phyloP scores from a whole-genome alignment of 92 coral and sea anemone genomes.

The Chrysogorgia sp. region DNA sequence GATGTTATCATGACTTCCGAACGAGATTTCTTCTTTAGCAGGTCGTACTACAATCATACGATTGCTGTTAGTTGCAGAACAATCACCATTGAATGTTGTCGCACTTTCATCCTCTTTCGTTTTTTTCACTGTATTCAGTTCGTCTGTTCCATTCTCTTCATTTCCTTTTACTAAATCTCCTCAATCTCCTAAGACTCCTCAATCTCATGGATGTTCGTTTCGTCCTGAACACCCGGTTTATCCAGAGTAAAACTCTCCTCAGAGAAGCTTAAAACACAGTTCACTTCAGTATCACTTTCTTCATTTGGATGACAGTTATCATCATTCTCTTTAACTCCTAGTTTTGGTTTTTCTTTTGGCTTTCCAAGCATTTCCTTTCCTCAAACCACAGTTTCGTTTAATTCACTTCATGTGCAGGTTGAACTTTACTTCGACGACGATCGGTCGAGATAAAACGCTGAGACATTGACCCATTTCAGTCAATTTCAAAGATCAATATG shows the following conservation, averaged over 20 bases:
- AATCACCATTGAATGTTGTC: no score
- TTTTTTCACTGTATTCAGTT: no score
- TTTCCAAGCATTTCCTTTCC: background rate
- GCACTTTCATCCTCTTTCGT: no score
- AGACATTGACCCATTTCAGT: conserved; percentile 32
- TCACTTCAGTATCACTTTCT: no score
- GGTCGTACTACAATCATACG: background rate
- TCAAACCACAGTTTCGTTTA: background rate
- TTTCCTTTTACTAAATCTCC: background rate
- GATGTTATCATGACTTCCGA: background rate
- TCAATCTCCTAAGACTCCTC: background rate
- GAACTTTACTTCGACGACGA: background rate
- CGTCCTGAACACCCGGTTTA: background rate
- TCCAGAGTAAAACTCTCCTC: background rate
- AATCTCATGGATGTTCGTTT: background rate
- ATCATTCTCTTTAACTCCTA: background rate
- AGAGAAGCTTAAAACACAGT: no score
- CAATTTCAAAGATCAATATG: background rate
- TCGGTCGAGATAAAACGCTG: background rate
- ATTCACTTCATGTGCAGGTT: background rate
- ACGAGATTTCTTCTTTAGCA: background rate
- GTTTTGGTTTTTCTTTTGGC: background rate
- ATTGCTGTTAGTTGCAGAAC: no score
- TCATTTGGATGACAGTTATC: background rate
- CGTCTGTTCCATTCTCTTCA: background rate